Percentiles rank a stretch among this genome's conserved stretches.
Conservation (phyloP, 1,140 invertebrate species). For the Drosophila parvula region DNA sequence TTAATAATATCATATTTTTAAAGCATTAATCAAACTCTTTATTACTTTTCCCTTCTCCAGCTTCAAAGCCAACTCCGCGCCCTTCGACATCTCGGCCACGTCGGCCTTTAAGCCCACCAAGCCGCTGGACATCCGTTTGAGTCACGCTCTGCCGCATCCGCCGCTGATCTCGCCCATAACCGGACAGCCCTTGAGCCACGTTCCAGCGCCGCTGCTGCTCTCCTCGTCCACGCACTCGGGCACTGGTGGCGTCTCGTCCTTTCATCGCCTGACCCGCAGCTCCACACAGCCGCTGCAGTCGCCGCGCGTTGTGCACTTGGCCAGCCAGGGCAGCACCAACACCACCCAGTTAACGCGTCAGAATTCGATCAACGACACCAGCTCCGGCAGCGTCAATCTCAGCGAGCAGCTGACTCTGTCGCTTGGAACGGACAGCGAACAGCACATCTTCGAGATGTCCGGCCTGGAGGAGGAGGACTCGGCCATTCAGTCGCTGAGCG, state of each 20-base stretch:
- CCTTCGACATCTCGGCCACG: conserved; percentile 72
- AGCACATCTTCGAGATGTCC: conserved; percentile 81
- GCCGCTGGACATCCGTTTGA: conserved; percentile 66
- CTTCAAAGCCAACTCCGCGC: conserved; percentile 79
- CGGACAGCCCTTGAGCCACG: conserved; percentile 68
- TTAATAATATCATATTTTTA: not conserved
- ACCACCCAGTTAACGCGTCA: conserved; percentile 42
- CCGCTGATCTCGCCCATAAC: conserved; percentile 69
- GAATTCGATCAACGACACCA: conserved; percentile 59
- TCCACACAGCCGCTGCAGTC: conserved; percentile 72
- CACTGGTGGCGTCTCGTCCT: conserved; percentile 37
- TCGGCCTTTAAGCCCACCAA: conserved; percentile 80
- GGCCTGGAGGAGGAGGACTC: conserved; percentile 75
- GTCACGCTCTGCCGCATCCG: conserved; percentile 32
- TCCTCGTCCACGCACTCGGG: conserved; percentile 63
- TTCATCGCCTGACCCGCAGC: conserved; percentile 62
- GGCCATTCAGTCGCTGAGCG: conserved; percentile 60
- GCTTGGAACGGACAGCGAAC: conserved; percentile 67
- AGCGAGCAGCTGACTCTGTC: conserved; percentile 68
- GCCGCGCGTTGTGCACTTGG: conserved; percentile 61
- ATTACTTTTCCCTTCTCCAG: conserved; percentile 29
- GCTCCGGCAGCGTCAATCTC: conserved; percentile 50
- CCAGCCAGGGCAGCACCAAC: conserved; percentile 33
- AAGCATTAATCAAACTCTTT: not conserved
- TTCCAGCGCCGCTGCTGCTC: conserved; percentile 61